Base-by-base conservation (phyloP, 2,888 invertebrate species). In the Oscheius sp. region DNA sequence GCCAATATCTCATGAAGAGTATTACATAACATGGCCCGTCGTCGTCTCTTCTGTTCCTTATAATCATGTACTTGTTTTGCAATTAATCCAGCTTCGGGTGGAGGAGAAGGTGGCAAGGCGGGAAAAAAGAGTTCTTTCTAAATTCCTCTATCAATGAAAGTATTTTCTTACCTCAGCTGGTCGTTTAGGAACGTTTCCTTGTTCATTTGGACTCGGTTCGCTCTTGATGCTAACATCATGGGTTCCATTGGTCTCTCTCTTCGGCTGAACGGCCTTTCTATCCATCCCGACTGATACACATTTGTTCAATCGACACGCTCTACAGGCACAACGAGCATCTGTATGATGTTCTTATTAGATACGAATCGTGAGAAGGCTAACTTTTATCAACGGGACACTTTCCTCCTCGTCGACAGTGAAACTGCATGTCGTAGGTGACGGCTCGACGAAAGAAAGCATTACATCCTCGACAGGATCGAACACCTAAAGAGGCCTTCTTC, bases 301-400 rank as follows among this genome's bases (percentile, higher is more conserved):
- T 57, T 81, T 81, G 45, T 74, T 66, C 59, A 80, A 56, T 2
- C 83, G 76, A 68, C 84, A 84, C 14, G 82, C 81, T 9, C 84
- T 73, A 67, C 84, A 84, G 1, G 84, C 84, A 74, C 84, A 84
- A 17, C 84, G 74, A n/a, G 82, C 84, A 61, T 83, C 83, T 83
- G 41, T 32, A 61, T n/a, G 9, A 17, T 45, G 41, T 41, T 47
- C 36, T 47, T 22, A 22, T 50, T 50, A 20, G 24, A n/a, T 50
- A 4, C 17, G n/a, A 51, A 30, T 8, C 26, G 20, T 5, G 8
- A 36, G 22, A 8, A 12, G 22, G 64, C 73, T 57, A 51, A 83
- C 83, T 83, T 70, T 81, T 84, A 68, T 84, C 82, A 36, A 84
- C 82, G 1, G 77, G 75, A 69, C 84, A 84, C 47, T 73, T 71